These are phyloP conservation scores for Macquaria ambigua DNA, from an alignment of 2,113 vertebrate genomes.

Conservation along the genomic window DNA sequence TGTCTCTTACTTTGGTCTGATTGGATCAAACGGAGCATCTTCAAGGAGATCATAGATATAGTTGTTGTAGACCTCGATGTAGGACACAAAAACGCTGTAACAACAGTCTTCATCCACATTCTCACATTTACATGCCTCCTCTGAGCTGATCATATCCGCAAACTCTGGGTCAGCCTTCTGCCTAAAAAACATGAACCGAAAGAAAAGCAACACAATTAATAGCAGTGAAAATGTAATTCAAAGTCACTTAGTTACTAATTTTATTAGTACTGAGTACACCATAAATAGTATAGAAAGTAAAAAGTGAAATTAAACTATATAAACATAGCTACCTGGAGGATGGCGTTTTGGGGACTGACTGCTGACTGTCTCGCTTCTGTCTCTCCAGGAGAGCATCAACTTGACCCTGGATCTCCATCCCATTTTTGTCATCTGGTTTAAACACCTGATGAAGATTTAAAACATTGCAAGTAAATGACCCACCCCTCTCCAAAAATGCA, in stretches of 20 bases:
- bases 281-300: not conserved
- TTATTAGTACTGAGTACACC: not conserved
- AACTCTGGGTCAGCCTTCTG: slow-evolving; percentile 92
- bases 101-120: slow-evolving; percentile 95
- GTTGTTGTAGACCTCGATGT: slow-evolving; percentile 98
- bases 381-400: slow-evolving; percentile 94
- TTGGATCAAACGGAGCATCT: slow-evolving; percentile 88
- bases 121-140: slow-evolving; percentile 88
- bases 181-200: slow-evolving; percentile 72
- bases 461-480: slow-evolving; percentile 3
- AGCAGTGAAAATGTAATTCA: not conserved
- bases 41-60: slow-evolving; percentile 98
- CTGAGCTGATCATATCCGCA: slow-evolving; percentile 92
- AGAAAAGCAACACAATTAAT: not conserved
- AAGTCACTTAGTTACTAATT: not conserved
- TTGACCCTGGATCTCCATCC: slow-evolving; percentile 94
- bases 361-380: slow-evolving; percentile 91
- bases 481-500: accelerated
- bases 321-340: slow-evolving; percentile 85
- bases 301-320: not conserved
- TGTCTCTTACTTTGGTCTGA: slow-evolving; percentile 92
- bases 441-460: slow-evolving; percentile 87
- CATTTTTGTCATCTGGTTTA: slow-evolving; percentile 96
- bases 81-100: slow-evolving; percentile 96
- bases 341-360: slow-evolving; percentile 86